Conservation (phyloP, 1,140 invertebrate genomes). For the Hestina assimilis region DNA sequence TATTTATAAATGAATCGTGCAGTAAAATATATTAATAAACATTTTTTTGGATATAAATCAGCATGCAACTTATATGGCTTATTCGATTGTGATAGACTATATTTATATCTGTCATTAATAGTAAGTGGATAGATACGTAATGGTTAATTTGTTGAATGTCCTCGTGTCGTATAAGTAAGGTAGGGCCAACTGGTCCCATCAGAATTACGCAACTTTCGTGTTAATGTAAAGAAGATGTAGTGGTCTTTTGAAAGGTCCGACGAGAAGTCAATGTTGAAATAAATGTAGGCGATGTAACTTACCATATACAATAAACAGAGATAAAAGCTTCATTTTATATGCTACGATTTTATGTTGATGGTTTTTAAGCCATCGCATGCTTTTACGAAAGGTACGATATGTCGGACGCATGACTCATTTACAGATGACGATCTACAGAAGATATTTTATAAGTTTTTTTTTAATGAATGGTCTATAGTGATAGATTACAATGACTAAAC, state of each 20-base stretch:
- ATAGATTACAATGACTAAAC: conserved; percentile 26
- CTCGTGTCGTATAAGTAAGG: conserved; percentile 58
- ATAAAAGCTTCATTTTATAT: conserved; percentile 27
- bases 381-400: conserved; percentile 28
- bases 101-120: conserved; percentile 24
- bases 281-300: conserved; percentile 35
- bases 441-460: conserved; percentile 10
- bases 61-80: conserved; percentile 19
- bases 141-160: conserved; percentile 44
- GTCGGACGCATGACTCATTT: conserved; percentile 24
- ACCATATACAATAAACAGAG: conserved; percentile 33
- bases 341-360: conserved; percentile 27
- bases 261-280: conserved; percentile 51
- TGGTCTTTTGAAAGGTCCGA: conserved; percentile 54
- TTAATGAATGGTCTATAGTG: conserved; percentile 15
- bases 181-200: conserved; percentile 53
- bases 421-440: conserved; percentile 19
- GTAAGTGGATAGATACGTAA: conserved; percentile 26
- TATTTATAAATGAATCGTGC: background rate
- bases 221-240: conserved; percentile 52
- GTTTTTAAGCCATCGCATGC: conserved; percentile 25
- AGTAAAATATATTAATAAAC: background rate
- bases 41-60: background rate
- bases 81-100: conserved; percentile 17
- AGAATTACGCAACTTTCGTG: conserved; percentile 63